Conservation (phyloP, 2,888 invertebrate species). For the Bombylius discolor region DNA sequence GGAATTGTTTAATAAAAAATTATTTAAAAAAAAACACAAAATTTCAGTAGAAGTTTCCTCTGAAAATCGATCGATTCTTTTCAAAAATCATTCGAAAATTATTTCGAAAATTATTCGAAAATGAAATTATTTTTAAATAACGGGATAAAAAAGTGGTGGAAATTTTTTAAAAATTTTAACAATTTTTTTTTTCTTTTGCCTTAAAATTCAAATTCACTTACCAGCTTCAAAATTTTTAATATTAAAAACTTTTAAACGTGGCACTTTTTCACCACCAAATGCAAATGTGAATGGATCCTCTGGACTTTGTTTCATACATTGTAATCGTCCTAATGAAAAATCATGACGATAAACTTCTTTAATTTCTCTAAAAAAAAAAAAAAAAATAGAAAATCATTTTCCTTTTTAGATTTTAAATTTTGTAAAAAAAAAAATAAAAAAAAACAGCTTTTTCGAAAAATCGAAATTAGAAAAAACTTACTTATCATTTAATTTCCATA, state of each 20-base stretch:
- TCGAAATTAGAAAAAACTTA: not conserved
- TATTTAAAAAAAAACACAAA: too few species aligned
- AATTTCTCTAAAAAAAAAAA: slow-evolving; percentile 19
- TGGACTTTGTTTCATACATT: slow-evolving; percentile 62
- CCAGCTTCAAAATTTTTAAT: slow-evolving; percentile 32
- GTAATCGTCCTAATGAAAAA: slow-evolving; percentile 55
- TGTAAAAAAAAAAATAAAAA: not conserved
- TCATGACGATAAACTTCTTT: slow-evolving; percentile 36
- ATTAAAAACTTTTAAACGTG: slow-evolving; percentile 49
- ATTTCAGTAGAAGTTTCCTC: too few species aligned
- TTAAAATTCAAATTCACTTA: not conserved
- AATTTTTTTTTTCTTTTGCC: too few species aligned
- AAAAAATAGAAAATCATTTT: not conserved
- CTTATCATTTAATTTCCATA: slow-evolving; percentile 59
- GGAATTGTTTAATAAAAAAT: too few species aligned
- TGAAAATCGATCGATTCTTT: too few species aligned
- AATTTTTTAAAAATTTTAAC: too few species aligned
- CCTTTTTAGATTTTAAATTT: too few species aligned
- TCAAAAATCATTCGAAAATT: too few species aligned
- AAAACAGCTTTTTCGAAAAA: not conserved
- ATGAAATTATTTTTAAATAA: too few species aligned
- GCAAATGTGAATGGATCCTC: slow-evolving; percentile 72
- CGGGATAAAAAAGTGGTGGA: too few species aligned
- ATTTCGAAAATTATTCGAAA: too few species aligned
- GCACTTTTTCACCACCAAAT: slow-evolving; percentile 73